phyloP scores from a whole-genome alignment of 2,113 vertebrate genomes.

The Hemibates koningsi region DNA sequence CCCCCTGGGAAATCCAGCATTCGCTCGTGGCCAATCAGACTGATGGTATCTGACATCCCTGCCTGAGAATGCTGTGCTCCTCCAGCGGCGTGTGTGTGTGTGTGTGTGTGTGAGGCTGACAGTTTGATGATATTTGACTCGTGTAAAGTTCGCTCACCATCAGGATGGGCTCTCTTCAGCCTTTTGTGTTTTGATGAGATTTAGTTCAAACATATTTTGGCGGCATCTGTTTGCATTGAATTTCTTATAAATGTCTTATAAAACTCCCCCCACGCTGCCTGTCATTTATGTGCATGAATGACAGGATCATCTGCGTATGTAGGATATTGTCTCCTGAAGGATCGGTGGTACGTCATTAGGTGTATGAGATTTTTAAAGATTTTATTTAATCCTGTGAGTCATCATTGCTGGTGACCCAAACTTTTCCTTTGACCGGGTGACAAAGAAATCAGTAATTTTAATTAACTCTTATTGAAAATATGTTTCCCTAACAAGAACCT shows the following conservation, averaged over 20 bases:
- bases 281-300: neutral
- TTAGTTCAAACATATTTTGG: neutral
- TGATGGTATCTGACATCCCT: slow-evolving; percentile 22
- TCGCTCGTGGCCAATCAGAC: neutral
- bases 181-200: neutral
- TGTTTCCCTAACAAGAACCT: neutral
- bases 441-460: neutral
- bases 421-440: neutral
- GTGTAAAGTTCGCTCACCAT: neutral
- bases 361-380: neutral
- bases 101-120: neutral
- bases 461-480: neutral
- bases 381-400: neutral
- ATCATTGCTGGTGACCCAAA: neutral
- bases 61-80: neutral
- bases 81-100: neutral
- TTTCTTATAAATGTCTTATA: neutral
- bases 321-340: neutral
- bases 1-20: slow-evolving; percentile 9
- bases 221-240: rapidly evolving
- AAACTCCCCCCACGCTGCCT: too few relatives aligned
- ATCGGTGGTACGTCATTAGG: neutral
- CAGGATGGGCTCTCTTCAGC: neutral
- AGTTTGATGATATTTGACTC: neutral
- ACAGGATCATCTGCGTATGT: neutral